Evolutionary conservation across 2,113 vertebrate species (phyloP), one percentile per base, ranked within the genome.

Genomic region (Passer montanus): DNA sequence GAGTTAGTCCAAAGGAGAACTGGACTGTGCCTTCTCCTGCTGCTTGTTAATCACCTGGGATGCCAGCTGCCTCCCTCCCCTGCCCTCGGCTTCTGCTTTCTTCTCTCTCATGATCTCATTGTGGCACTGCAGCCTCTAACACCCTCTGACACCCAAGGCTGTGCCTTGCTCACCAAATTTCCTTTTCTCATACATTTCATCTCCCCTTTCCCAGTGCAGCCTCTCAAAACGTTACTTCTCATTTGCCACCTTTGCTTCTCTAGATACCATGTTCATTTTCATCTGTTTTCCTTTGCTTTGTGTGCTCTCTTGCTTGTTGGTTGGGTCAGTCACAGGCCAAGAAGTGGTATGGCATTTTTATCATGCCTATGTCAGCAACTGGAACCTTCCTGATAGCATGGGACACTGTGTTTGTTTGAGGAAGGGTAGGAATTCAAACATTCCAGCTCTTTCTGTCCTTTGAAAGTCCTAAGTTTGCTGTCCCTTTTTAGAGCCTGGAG

Each of bases 21-120:
- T 27, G 35, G 41, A 39, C 37, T 44, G 13, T 80, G 22, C 46
- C 26, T 93, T 88, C 67, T 70, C 73, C 33, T 85, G 13, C 27
- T 85, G 35, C 44, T 88, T 35, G 66, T 78, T 60, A 73, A 76
- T 53, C 69, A 46, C 21, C 27, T 64, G 53, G 27, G 55, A 53
- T 91, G 58, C 39, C 0, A 0, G 24, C 55, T 62, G 55, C 28
- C 28, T 90, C 27, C 44, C 37, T 50, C 16, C 53, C 20, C 44
- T 67, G 44, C 10, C 30, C 72, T 66, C 0, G 0, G 27, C n/a
- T 73, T 76, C 80, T 15, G 1, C 17, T 18, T 62, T 84, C n/a
- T 55, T 90, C 70, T 82, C 47, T 78, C 46, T 66, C 77, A 41
- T 46, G 22, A 83, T 49, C 6, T 33, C 63, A 11, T 9, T 0